Conservation (phyloP, 2,797 vertebrate genomes). For the Danionella dracula region DNA sequence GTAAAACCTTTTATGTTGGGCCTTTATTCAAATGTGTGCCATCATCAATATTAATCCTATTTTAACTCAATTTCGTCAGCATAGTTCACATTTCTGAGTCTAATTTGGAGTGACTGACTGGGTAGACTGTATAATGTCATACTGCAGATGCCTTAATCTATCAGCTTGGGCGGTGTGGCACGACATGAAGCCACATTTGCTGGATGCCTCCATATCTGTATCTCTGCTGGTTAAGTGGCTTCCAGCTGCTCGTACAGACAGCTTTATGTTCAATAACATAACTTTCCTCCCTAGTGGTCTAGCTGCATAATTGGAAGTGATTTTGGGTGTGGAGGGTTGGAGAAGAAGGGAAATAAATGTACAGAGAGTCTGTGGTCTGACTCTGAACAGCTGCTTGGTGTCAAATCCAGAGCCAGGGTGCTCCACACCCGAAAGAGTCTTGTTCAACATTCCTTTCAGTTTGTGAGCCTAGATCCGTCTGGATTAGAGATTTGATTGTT, state of each 20-base stretch:
- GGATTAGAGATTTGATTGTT: conserved; percentile 3
- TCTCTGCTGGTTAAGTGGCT: conserved; percentile 37
- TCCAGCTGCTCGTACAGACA: conserved; percentile 46
- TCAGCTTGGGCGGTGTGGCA: conserved; percentile 4
- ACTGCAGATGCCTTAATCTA: conserved; percentile 20
- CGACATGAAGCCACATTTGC: conserved; percentile 31
- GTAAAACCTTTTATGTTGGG: too few species aligned
- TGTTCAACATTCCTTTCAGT: conserved; percentile 27
- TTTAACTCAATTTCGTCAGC: neutral
- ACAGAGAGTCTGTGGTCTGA: neutral
- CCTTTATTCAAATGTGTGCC: too few species aligned
- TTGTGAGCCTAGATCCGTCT: conserved; percentile 22
- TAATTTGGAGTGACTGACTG: conserved; percentile 18
- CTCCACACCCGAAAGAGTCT: conserved; percentile 12
- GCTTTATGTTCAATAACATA: conserved; percentile 24
- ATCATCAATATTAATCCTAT: too few species aligned
- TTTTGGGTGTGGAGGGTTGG: conserved; percentile 4
- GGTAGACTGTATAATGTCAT: conserved; percentile 13
- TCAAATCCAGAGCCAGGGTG: neutral
- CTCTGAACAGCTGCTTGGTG: conserved; percentile 19
- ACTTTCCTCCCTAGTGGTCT: conserved; percentile 26
- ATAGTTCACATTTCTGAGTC: neutral
- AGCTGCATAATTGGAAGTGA: conserved; percentile 15
- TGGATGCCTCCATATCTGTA: conserved; percentile 29
- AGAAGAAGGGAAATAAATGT: too few species aligned